Conservation (phyloP, 2,113 vertebrate genomes). For the Sebastes schlegelii region DNA sequence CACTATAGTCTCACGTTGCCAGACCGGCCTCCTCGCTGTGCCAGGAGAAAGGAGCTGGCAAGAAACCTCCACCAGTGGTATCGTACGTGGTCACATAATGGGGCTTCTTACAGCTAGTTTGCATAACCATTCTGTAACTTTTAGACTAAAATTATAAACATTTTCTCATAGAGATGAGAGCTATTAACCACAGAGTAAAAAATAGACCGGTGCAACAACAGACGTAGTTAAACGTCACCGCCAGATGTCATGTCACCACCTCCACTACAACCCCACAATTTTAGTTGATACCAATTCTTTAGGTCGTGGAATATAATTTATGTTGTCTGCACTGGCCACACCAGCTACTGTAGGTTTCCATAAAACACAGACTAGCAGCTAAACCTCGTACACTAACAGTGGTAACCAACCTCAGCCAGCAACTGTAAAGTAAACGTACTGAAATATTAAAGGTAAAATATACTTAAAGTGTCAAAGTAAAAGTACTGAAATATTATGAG, state of each 20-base stretch:
- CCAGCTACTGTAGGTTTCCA: constrained; percentile 11
- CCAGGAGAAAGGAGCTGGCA: constrained; percentile 31
- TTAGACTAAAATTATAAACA: constrained; percentile 24
- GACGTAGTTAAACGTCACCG: constrained; percentile 8
- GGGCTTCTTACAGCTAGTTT: constrained; percentile 46
- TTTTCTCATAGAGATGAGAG: neutral
- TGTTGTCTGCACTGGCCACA: constrained; percentile 14
- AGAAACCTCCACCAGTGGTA: constrained; percentile 24
- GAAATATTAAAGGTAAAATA: too few relatives aligned
- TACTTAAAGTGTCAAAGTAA: too few relatives aligned
- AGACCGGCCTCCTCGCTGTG: constrained; percentile 57
- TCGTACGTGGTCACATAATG: constrained; percentile 41
- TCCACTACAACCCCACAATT: constrained; percentile 32
- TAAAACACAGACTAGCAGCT: constrained; percentile 10
- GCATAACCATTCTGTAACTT: constrained; percentile 42
- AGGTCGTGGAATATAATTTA: constrained; percentile 22
- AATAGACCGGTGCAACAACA: constrained; percentile 24
- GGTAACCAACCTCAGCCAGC: neutral
- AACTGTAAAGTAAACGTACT: too few relatives aligned
- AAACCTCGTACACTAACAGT: neutral
- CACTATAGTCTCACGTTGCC: constrained; percentile 49
- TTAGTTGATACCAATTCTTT: constrained; percentile 20
- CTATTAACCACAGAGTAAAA: constrained; percentile 33
- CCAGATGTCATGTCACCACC: constrained; percentile 52
- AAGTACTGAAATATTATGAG: too few relatives aligned